A percentile compares a stretch with the other conserved stretches of the same genome.
Evolutionary conservation across 2,113 vertebrate genomes (phyloP).

Genomic region (Lichenostomus cassidix): DNA sequence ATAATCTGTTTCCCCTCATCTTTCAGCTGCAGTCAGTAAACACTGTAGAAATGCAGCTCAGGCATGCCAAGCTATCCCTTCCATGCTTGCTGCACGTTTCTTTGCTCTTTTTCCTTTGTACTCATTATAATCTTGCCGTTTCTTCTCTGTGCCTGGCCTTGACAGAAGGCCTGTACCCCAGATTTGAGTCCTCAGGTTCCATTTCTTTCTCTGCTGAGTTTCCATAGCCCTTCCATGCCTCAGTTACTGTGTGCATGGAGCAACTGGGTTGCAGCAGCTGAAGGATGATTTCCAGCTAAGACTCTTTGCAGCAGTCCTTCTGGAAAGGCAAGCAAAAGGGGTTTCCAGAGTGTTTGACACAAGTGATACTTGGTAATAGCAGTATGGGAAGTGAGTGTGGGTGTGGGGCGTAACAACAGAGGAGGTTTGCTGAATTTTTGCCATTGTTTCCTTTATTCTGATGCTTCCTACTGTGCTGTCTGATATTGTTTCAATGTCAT

Average conservation of each 20-base stretch:
- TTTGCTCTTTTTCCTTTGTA: not conserved
- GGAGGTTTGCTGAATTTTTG: not conserved
- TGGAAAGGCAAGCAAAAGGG: not conserved
- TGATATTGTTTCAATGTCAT: not conserved
- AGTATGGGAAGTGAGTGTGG: not conserved
- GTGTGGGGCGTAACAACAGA: rapidly evolving
- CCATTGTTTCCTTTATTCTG: not conserved
- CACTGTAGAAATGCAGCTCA: not conserved
- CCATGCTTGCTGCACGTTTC: not conserved
- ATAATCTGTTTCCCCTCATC: not conserved
- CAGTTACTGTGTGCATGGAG: not conserved
- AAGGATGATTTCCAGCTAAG: not conserved
- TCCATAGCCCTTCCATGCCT: not conserved
- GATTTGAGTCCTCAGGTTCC: not conserved
- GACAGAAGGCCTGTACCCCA: not conserved
- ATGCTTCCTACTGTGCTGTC: not conserved
- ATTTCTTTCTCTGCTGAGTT: not conserved
- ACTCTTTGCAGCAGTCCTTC: not conserved
- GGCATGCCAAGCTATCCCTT: not conserved
- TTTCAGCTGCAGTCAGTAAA: not conserved
- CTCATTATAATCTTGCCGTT: not conserved
- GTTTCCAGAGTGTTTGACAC: not conserved
- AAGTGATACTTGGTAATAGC: not conserved
- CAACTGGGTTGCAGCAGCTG: rapidly evolving
- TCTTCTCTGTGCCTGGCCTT: not conserved